Base-by-base conservation (phyloP, 92 coral and sea anemone genomes). In the Diadumene lineata region DNA sequence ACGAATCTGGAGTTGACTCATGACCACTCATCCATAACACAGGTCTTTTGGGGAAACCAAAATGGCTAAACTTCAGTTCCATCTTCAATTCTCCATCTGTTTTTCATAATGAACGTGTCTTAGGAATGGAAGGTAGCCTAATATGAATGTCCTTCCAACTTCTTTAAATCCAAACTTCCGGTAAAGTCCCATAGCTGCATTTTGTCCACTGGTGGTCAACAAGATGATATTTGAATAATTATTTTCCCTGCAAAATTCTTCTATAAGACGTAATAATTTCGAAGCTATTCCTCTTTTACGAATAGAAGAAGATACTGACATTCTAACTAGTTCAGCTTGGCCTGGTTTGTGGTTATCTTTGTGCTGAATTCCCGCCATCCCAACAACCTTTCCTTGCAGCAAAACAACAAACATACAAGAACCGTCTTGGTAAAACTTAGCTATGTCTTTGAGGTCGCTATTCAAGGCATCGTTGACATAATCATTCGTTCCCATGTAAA, bases 401-500 rank as follows among this genome's bases (percentile, higher is more conserved):
- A 89, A 93, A 3, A 91, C 97, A 6, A 91, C 86, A 84, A 83
- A 85, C 93, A 91, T 88, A 65, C 73, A 76, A 1, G 86, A 82
- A 25, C 87, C 88, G 16, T 87, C 79, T 17, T 24, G 29, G 56
- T 91, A 88, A 46, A 25, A 38, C 77, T 91, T 91, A 3, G 82
- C 82, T 60, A 91, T 91, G 76, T 91, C 80, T 28, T 26, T 11
- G 16, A 91, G 63, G 68, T 91, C 97, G 29, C 87, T 50, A 1
- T 44, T 78, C 44, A 91, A 82, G 50, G 83, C 69, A 11, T 1
- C 24, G 18, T 72, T 72, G 63, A 87, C 70, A 66, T 19, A 87
- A n/a, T 55, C 32, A 77, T 73, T 79, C 50, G 72, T 27, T 63
- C 50, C 69, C 34, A 87, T 24, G 66, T 87, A 87, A 27, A 90